phyloP scores from a whole-genome alignment of 2,113 vertebrate genomes.

The Lutjanus erythropterus region DNA sequence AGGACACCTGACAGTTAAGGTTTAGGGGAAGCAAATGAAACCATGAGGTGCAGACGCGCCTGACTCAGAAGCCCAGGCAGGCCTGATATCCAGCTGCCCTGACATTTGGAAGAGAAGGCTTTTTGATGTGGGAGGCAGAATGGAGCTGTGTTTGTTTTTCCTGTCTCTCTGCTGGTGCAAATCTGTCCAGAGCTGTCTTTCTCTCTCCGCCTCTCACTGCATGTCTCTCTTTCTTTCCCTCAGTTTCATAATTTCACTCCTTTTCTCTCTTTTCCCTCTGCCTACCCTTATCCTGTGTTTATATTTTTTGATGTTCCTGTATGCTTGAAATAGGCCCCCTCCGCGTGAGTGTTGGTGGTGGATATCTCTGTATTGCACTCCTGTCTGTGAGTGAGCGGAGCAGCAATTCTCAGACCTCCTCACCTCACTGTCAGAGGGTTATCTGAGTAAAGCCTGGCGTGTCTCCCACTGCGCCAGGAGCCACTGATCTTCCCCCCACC shows the following conservation, averaged over 20 bases:
- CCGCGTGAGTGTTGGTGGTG: neutral
- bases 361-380: slow-evolving; percentile 43
- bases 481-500: slow-evolving; percentile 26
- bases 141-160: slow-evolving; percentile 38
- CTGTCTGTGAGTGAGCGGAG: slow-evolving; percentile 23
- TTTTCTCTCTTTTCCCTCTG: neutral
- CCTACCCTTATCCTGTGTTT: neutral
- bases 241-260: slow-evolving; percentile 27
- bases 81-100: slow-evolving; percentile 60
- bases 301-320: slow-evolving; percentile 18
- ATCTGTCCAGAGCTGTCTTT: slow-evolving; percentile 30
- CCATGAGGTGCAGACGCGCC: neutral
- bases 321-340: slow-evolving; percentile 5
- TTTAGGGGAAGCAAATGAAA: slow-evolving; percentile 41
- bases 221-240: slow-evolving; percentile 22
- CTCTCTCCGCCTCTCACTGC: slow-evolving; percentile 29
- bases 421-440: slow-evolving; percentile 61
- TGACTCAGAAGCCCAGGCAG: slow-evolving; percentile 12
- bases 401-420: slow-evolving; percentile 36
- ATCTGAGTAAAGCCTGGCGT: slow-evolving; percentile 64
- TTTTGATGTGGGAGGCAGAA: slow-evolving; percentile 64
- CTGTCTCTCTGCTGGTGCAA: slow-evolving; percentile 7
- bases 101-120: slow-evolving; percentile 65
- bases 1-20: slow-evolving; percentile 24
- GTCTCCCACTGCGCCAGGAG: slow-evolving; percentile 65